phyloP scores from a whole-genome alignment of 2,888 invertebrate species.

The Operophtera brumata region DNA sequence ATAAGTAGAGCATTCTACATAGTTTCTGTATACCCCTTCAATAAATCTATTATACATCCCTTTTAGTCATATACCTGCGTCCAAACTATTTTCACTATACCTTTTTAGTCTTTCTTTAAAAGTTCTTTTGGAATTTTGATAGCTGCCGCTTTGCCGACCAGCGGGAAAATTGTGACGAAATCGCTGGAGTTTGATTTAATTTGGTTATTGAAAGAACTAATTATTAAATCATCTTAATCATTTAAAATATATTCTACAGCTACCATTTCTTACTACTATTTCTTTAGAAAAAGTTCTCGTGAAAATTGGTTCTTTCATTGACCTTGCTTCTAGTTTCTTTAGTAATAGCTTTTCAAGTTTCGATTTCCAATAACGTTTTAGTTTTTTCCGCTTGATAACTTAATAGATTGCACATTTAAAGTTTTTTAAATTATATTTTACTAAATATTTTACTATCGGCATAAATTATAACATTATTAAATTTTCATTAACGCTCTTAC shows the following conservation, averaged over 20 bases:
- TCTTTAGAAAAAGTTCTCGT: neutral
- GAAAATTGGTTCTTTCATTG: conserved; percentile 45
- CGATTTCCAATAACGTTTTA: conserved; percentile 35
- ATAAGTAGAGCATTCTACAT: conserved; percentile 13
- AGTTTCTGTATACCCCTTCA: conserved; percentile 24
- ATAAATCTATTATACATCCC: conserved; percentile 26
- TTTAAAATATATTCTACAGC: neutral
- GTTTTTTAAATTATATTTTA: conserved; percentile 13
- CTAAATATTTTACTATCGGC: conserved; percentile 16
- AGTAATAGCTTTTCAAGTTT: conserved; percentile 66
- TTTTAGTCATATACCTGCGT: conserved; percentile 26
- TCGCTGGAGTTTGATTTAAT: conserved; percentile 58
- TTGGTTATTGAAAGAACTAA: conserved; percentile 41
- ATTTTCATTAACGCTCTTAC: conserved; percentile 3
- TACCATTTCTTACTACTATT: neutral
- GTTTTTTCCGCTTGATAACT: conserved; percentile 29
- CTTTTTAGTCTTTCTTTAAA: conserved; percentile 44
- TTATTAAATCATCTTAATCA: conserved; percentile 1
- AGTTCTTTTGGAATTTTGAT: conserved; percentile 47
- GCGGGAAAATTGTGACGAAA: conserved; percentile 53
- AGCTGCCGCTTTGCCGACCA: conserved; percentile 71
- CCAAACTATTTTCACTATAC: conserved; percentile 39
- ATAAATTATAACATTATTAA: conserved; percentile 2
- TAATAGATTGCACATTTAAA: conserved; percentile 24
- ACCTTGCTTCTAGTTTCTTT: conserved; percentile 60